Evolutionary conservation across 1,140 invertebrate genomes (phyloP).

Genomic region (Anadara kagoshimensis): DNA sequence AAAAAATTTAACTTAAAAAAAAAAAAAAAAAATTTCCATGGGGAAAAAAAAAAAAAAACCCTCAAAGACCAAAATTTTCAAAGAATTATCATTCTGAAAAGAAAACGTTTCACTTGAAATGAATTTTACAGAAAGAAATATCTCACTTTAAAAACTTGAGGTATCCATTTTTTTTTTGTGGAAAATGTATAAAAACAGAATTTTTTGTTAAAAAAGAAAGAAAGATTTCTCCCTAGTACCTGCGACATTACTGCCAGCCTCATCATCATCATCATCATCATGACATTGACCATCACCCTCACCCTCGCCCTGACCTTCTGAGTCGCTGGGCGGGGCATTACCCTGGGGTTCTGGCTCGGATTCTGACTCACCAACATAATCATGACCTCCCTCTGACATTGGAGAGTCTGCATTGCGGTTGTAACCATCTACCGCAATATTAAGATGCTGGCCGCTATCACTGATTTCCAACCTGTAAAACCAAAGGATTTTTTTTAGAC

Average conservation of each 20-base stretch:
- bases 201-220: too few species aligned
- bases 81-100: too few species aligned
- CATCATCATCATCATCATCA: conserved; percentile 33
- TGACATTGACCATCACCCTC: conserved; percentile 9
- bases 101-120: too few species aligned
- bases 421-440: conserved; percentile 31
- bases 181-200: too few species aligned
- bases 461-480: conserved; percentile 31
- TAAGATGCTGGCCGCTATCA: conserved; percentile 41
- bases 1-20: too few species aligned
- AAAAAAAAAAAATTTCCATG: too few species aligned
- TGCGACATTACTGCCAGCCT: conserved; percentile 53
- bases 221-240: conserved; percentile 27
- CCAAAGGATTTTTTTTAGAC: background rate
- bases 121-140: too few species aligned
- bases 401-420: conserved; percentile 63
- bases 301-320: conserved; percentile 53
- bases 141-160: too few species aligned
- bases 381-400: conserved; percentile 60
- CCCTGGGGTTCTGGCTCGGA: conserved; percentile 38
- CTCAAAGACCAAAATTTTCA: too few species aligned
- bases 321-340: conserved; percentile 52
- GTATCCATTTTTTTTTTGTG: too few species aligned
- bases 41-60: too few species aligned
- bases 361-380: conserved; percentile 67